Conservation (phyloP, 2,888 invertebrate genomes). For the Cheilosia vernalis region DNA sequence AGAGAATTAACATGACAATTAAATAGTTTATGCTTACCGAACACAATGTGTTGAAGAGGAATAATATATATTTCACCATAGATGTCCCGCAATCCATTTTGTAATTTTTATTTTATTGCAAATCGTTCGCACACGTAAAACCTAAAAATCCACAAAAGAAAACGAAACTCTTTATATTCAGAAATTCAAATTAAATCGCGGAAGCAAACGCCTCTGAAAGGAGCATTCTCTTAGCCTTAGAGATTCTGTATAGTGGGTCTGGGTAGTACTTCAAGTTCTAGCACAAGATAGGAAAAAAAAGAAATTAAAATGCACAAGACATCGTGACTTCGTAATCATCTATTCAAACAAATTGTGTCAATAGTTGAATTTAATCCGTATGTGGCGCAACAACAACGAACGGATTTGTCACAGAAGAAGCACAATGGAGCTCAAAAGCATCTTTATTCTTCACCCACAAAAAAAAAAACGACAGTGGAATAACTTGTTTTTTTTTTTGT, state of each 20-base stretch:
- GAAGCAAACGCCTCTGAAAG: not conserved
- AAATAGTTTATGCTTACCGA: constrained; percentile 86
- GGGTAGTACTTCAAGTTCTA: constrained; percentile 13
- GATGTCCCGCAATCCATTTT: constrained; percentile 89
- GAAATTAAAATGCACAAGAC: not conserved
- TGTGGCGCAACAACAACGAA: constrained; percentile 13
- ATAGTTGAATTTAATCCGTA: constrained; percentile 13
- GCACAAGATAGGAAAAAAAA: not conserved
- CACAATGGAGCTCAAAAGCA: constrained; percentile 37
- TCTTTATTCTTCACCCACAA: constrained; percentile 27
- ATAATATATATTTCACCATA: constrained; percentile 92
- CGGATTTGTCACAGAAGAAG: constrained; percentile 33
- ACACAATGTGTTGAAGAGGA: constrained; percentile 90
- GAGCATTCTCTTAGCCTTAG: not conserved
- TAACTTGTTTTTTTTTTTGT: constrained; percentile 7
- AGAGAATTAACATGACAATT: not conserved
- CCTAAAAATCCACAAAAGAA: constrained; percentile 35
- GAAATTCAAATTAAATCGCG: constrained; percentile 11
- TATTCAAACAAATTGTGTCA: constrained; percentile 30
- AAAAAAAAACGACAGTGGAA: constrained; percentile 1
- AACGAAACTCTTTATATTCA: constrained; percentile 26
- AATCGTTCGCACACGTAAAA: constrained; percentile 34
- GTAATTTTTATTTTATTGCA: constrained; percentile 53
- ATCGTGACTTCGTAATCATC: constrained; percentile 13
- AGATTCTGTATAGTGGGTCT: not conserved